A percentile compares a stretch with the other conserved stretches of the same genome.
Evolutionary conservation across 2,888 invertebrate species (phyloP).

Genomic region (Steromphala cineraria): DNA sequence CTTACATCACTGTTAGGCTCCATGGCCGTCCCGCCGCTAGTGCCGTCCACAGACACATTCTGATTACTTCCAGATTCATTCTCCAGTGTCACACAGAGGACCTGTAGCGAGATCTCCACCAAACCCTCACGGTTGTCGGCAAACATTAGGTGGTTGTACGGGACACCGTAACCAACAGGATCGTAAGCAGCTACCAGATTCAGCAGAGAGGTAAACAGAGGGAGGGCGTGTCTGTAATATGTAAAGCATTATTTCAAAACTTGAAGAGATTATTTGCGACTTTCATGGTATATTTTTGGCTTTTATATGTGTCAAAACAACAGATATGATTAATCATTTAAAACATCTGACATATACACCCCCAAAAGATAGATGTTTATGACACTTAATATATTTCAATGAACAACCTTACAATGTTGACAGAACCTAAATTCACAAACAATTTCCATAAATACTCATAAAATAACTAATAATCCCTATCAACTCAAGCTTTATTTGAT

Average conservation of each 20-base stretch:
- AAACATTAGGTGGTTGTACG: slow-evolving; percentile 98
- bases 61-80: slow-evolving; percentile 81
- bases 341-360: no score
- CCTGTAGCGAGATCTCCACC: slow-evolving; percentile 82
- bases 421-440: no score
- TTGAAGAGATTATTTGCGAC: no score
- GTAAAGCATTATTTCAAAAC: neutral
- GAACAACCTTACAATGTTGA: no score
- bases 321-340: no score
- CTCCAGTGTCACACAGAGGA: slow-evolving; percentile 94
- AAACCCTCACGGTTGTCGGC: slow-evolving; percentile 93
- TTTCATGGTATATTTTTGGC: no score
- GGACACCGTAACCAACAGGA: slow-evolving; percentile 96
- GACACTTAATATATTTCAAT: no score
- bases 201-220: slow-evolving; percentile 96
- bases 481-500: no score
- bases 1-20: slow-evolving; percentile 63
- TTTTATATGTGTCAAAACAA: no score
- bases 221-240: slow-evolving; percentile 87
- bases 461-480: no score
- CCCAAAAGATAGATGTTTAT: no score
- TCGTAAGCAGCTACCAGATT: slow-evolving; percentile 98
- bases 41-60: slow-evolving; percentile 69
- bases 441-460: no score
- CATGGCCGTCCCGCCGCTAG: slow-evolving; percentile 70